Base-by-base conservation (phyloP, 2,888 invertebrate species). In the Matsumyia berberina region DNA sequence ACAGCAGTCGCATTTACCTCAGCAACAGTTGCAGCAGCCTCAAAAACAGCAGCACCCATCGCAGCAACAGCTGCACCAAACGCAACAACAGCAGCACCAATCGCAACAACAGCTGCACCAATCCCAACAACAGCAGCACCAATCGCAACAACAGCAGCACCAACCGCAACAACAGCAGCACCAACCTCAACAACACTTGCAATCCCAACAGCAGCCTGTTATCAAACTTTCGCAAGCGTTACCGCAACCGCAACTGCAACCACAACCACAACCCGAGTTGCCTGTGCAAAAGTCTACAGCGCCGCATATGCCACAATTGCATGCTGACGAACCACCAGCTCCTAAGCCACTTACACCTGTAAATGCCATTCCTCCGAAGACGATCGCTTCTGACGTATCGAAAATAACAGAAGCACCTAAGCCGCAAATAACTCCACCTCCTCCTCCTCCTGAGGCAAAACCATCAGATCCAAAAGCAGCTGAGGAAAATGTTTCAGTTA, bases 51-150 rank as follows among this genome's bases (percentile, higher is more conserved):
- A 82, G 19, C 86, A 86, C 55, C 89, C 83, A 87, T 90, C 88
- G 88, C 90, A 80, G 81, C 91, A 89, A 87, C 91, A 88, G 87
- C 89, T 88, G 35, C 90, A 89, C n/a, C n/a, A n/a, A n/a, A n/a
- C n/a, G 46, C 70, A 85, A 87, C 90, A 88, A 88, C 90, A 81
- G 78, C 91, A 89, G 87, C 91, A 88, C 87, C 39, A 39, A 39
- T n/a, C 12, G 4, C 39, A 39, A 5, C 39, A 39, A 2, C 49
- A 76, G 11, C 64, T 35, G 35, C 49, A 39, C n/a, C 11, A n/a
- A 46, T n/a, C n/a, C n/a, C n/a, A n/a, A n/a, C 66, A 49, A 8
- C 44, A 17, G 3, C 35, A 39, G 19, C 53, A 11, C 6, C 70
- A 39, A n/a, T 51, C n/a, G 5, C 69, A 29, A 31, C 86, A 33